Percentiles rank a stretch among this genome's conserved stretches.
phyloP scores from a whole-genome alignment of 2,797 vertebrate species.

The Borostomias antarcticus region DNA sequence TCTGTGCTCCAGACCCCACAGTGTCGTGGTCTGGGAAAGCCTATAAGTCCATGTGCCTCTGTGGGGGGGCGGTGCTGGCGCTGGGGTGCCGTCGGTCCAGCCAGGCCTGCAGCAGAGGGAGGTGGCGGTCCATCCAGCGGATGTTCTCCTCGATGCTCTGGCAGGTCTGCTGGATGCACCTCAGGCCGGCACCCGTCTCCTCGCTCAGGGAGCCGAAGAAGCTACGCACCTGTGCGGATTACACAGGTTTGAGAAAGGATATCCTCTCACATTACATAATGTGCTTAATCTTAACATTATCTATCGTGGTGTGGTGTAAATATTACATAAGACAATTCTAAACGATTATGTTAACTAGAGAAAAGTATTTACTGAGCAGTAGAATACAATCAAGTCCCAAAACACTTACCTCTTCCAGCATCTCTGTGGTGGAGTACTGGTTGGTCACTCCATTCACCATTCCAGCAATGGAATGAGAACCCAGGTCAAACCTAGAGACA shows the following conservation, averaged over 20 bases:
- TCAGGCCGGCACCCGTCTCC: slow-evolving; percentile 80
- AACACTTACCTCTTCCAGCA: slow-evolving; percentile 66
- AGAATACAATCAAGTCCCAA: not conserved
- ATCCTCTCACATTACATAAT: no score
- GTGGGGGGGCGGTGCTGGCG: not conserved
- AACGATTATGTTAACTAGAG: no score
- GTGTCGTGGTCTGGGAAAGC: not conserved
- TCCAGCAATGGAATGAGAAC: slow-evolving; percentile 72
- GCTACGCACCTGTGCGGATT: slow-evolving; percentile 71
- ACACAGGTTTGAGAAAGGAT: no score
- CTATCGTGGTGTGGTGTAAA: not conserved
- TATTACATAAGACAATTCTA: not conserved
- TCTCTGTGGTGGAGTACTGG: slow-evolving; percentile 83
- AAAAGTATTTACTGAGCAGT: no score
- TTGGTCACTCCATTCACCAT: slow-evolving; percentile 82
- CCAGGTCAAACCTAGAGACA: slow-evolving; percentile 84
- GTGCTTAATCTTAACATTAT: not conserved
- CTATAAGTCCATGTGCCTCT: slow-evolving; percentile 15
- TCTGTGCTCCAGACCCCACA: not conserved
- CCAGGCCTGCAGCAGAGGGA: slow-evolving; percentile 82
- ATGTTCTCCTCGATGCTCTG: slow-evolving; percentile 90
- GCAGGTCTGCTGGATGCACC: slow-evolving; percentile 83
- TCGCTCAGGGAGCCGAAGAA: slow-evolving; percentile 83
- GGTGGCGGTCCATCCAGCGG: slow-evolving; percentile 85
- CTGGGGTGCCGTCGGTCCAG: slow-evolving; percentile 51